Evolutionary conservation across 2,888 invertebrate genomes (phyloP).

Genomic region (Brachyptera putata): DNA sequence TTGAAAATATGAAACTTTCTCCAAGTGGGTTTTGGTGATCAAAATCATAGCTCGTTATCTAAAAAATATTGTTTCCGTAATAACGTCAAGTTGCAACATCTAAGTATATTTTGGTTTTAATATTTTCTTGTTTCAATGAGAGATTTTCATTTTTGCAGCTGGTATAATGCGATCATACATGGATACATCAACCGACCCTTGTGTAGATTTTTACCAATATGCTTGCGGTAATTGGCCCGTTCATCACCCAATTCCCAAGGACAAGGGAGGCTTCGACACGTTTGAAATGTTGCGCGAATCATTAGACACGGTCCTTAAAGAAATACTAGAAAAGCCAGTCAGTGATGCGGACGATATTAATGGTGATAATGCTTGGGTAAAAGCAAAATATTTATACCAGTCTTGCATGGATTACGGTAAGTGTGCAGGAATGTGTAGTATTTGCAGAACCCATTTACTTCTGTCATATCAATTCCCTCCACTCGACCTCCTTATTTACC

Average conservation of each 20-base stretch:
- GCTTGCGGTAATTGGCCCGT: slow-evolving; percentile 85
- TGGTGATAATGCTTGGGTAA: slow-evolving; percentile 63
- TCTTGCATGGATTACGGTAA: slow-evolving; percentile 77
- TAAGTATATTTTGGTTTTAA: too few species aligned
- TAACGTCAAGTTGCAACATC: too few species aligned
- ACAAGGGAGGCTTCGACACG: slow-evolving; percentile 83
- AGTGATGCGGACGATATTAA: neutral
- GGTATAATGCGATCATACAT: slow-evolving; percentile 70
- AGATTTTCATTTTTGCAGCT: neutral
- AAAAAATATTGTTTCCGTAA: too few species aligned
- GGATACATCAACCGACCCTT: slow-evolving; percentile 68
- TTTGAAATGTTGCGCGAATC: slow-evolving; percentile 86
- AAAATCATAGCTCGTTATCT: too few species aligned
- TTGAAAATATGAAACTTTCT: too few species aligned
- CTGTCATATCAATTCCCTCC: too few species aligned
- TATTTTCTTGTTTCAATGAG: neutral
- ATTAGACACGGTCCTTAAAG: slow-evolving; percentile 62
- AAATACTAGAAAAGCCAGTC: slow-evolving; percentile 57
- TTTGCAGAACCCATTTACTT: too few species aligned
- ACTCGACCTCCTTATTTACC: too few species aligned
- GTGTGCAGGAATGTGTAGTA: too few species aligned
- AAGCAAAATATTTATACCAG: slow-evolving; percentile 77
- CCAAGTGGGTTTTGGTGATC: too few species aligned
- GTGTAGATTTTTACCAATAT: slow-evolving; percentile 78
- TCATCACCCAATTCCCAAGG: slow-evolving; percentile 80